phyloP scores from a whole-genome alignment of 2,113 vertebrate species.

The Nyctereutes procyonoides region DNA sequence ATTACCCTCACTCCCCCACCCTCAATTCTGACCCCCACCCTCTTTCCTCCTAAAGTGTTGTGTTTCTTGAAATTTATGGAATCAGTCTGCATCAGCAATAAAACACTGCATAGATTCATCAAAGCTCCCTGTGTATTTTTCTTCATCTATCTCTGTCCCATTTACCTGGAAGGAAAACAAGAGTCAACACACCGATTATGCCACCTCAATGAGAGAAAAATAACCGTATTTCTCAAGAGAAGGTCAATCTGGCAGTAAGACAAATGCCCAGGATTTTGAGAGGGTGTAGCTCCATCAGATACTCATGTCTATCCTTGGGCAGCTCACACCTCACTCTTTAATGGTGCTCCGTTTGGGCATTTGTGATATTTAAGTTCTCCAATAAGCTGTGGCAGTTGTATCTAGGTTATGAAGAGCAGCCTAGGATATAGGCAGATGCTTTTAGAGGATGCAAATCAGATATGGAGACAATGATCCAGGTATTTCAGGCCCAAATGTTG shows the following conservation, averaged over 20 bases:
- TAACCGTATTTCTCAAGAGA: conserved; percentile 69
- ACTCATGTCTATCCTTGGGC: conserved; percentile 44
- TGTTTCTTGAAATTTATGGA: conserved; percentile 52
- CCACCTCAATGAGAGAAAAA: conserved; percentile 64
- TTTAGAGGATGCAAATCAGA: neutral
- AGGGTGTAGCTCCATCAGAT: conserved; percentile 10
- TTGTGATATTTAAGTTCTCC: conserved; percentile 29
- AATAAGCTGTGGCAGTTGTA: neutral
- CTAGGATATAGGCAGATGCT: neutral
- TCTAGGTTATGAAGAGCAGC: neutral
- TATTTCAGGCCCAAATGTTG: neutral
- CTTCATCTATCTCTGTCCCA: conserved; percentile 73
- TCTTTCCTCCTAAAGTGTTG: neutral
- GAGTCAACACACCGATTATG: conserved; percentile 71
- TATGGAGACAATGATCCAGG: neutral
- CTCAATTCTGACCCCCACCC: neutral
- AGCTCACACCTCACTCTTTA: neutral
- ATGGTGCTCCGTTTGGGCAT: neutral
- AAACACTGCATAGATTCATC: conserved; percentile 70
- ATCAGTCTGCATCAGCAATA: conserved; percentile 51
- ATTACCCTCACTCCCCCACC: too few species aligned
- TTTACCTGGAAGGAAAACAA: conserved; percentile 73
- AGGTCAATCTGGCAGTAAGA: conserved; percentile 69
- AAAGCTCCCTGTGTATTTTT: conserved; percentile 57
- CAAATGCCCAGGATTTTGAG: conserved; percentile 46